Evolutionary conservation across 2,888 invertebrate species (phyloP).

Genomic region (Phytoseiulus persimilis): DNA sequence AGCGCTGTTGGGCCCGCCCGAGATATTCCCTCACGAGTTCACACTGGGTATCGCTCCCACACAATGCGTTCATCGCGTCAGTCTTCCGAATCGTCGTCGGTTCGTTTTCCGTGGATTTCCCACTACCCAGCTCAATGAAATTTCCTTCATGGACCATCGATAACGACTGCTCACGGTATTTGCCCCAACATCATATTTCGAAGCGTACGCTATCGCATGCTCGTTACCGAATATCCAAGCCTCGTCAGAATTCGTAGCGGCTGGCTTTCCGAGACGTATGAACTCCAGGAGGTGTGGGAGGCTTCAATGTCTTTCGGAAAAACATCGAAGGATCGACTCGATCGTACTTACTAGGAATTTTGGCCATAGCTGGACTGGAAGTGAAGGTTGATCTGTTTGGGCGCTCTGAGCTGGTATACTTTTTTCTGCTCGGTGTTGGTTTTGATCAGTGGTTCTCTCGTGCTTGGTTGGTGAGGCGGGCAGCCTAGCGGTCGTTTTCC

Average conservation of each 20-base stretch:
- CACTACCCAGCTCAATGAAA: too few species aligned
- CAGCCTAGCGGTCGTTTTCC: constrained; percentile 26
- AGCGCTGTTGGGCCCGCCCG: background rate
- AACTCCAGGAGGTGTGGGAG: too few species aligned
- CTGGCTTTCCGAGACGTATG: too few species aligned
- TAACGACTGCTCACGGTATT: too few species aligned
- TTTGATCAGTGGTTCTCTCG: constrained; percentile 15
- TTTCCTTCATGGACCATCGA: too few species aligned
- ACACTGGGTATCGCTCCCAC: background rate
- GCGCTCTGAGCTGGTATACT: constrained; percentile 19
- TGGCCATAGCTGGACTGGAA: constrained; percentile 38
- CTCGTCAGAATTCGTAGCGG: too few species aligned
- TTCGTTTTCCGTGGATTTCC: background rate
- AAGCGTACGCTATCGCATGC: too few species aligned
- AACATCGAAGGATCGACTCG: too few species aligned
- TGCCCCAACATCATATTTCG: too few species aligned
- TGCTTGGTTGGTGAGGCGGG: background rate
- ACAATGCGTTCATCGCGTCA: background rate
- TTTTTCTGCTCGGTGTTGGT: constrained; percentile 32
- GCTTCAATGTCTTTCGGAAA: too few species aligned
- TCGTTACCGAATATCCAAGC: too few species aligned
- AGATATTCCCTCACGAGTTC: background rate
- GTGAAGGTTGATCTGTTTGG: constrained; percentile 23
- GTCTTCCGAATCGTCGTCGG: background rate
- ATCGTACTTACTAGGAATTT: constrained; percentile 7